Conservation (phyloP, 2,888 invertebrate species). For the Watsonalla binaria region DNA sequence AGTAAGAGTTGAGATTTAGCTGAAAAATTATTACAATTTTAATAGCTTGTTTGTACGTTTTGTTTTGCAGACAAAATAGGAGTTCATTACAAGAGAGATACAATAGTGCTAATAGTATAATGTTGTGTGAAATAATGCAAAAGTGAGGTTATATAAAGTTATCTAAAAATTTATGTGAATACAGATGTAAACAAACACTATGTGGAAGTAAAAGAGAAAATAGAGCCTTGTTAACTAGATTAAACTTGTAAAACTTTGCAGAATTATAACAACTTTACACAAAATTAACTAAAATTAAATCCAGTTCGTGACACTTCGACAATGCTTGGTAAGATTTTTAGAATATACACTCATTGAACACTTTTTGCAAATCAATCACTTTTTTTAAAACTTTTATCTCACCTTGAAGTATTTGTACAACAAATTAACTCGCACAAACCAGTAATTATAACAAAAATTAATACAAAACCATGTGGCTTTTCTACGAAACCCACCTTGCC, state of each 20-base stretch:
- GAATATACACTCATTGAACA: neutral
- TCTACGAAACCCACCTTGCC: slow-evolving; percentile 64
- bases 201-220: too few species aligned
- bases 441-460: slow-evolving; percentile 25
- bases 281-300: too few species aligned
- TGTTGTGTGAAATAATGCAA: neutral
- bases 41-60: too few species aligned
- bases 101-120: too few species aligned
- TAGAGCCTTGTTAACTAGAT: too few species aligned
- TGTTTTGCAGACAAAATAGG: too few species aligned
- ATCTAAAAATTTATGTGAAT: too few species aligned
- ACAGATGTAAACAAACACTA: too few species aligned
- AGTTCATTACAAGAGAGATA: too few species aligned
- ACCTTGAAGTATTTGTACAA: slow-evolving; percentile 28
- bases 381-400: slow-evolving; percentile 4
- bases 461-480: slow-evolving; percentile 62
- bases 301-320: neutral
- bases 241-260: neutral
- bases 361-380: too few species aligned
- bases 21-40: too few species aligned
- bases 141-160: slow-evolving; percentile 29
- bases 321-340: neutral
- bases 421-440: slow-evolving; percentile 3
- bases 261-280: neutral
- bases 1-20: too few species aligned